phyloP scores from a whole-genome alignment of 2,113 vertebrate genomes.

The Uropsilus gracilis region DNA sequence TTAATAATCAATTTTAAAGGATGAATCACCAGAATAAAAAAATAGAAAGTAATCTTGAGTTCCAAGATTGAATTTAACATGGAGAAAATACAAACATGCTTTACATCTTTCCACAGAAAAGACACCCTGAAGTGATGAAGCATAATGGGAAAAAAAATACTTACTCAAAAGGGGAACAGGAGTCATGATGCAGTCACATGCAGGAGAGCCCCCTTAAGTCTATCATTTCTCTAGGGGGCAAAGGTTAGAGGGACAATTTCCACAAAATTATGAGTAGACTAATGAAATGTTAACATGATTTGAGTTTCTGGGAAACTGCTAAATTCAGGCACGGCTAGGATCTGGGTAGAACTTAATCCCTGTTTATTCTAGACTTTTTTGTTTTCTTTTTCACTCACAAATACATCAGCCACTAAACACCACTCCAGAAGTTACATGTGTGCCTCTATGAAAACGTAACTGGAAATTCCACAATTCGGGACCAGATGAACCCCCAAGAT shows the following conservation, averaged over 20 bases:
- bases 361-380: not conserved
- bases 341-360: not conserved
- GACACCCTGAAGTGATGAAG: not conserved
- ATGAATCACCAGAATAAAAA: not conserved
- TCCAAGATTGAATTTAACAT: not conserved
- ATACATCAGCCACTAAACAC: not conserved
- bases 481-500: not conserved
- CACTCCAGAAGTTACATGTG: not conserved
- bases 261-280: not conserved
- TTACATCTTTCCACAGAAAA: not conserved
- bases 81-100: conserved; percentile 24
- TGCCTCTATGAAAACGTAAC: not conserved
- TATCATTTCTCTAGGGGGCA: not conserved
- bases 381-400: not conserved
- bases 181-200: not conserved
- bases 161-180: not conserved
- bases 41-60: not conserved
- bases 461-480: conserved; percentile 4
- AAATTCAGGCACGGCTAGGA: not conserved
- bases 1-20: not conserved
- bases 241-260: too few relatives aligned
- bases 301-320: not conserved
- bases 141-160: not conserved
- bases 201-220: accelerated
- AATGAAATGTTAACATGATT: not conserved